Evolutionary conservation across 2,888 invertebrate species (phyloP), one percentile per base, ranked within the genome.

Genomic region (Aphelenchoides bicaudatus): DNA sequence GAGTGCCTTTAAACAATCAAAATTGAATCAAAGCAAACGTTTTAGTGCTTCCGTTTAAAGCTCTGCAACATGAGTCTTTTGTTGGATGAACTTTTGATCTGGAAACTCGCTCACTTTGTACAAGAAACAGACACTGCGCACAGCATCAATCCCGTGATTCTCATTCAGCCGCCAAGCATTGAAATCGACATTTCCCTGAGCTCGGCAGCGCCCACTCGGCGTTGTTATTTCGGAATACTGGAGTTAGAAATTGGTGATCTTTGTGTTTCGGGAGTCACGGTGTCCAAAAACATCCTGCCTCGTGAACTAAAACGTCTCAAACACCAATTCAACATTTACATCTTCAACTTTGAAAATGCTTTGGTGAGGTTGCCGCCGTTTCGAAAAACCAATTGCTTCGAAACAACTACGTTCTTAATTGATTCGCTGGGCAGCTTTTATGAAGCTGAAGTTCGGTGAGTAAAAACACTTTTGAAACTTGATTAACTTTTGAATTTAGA

Each of bases 261-360:
- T 51, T 87, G 88, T 1, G 83, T 98, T 55, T 92, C 92, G 75
- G 90, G 94, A 79, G 85, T 88, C 65, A 96, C 94, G 25, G 86
- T 90, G 0, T 86, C 86, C 67, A 90, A 91, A 81, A 71, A 65
- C 16, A 63, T 62, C 4, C 82, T 98, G 59, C 85, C 88, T 0
- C 80, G 84, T 0, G 87, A 88, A 73, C 84, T 96, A 63, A 85
- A 86, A 62, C 52, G 58, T 63, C 86, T 93, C 56, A 94, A 94
- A 83, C 86, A 88, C 61, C 86, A 88, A 63, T 84, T 91, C 54
- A 90, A 90, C 1, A 83, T 94, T 39, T 90, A 89, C 39, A 84
- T 98, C 58, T 88, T 96, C 70, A 88, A 89, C 79, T 98, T 98
- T 82, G 96, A 96, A 82, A 92, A 96, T 81, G 96, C 94, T 13